Conservation (phyloP, 2,113 vertebrate species). For the Scatophagus argus region DNA sequence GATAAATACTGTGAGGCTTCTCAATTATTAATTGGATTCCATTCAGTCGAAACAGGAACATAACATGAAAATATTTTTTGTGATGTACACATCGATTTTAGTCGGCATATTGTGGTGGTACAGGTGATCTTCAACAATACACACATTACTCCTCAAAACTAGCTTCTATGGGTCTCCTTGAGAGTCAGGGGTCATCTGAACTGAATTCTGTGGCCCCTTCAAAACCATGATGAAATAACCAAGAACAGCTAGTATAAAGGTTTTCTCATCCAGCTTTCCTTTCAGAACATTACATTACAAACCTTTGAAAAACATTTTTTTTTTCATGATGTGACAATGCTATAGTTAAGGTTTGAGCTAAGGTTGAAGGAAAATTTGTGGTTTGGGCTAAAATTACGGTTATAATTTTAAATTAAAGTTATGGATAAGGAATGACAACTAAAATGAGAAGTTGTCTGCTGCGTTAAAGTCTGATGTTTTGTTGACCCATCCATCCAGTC, state of each 20-base stretch:
- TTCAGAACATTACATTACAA: too few species aligned
- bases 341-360: neutral
- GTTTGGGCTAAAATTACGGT: neutral
- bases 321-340: neutral
- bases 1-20: conserved; percentile 4
- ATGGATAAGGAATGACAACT: too few species aligned
- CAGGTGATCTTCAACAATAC: neutral
- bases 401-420: too few species aligned
- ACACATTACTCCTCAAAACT: neutral
- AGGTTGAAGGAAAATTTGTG: neutral
- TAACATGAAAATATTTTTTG: neutral
- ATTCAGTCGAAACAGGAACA: neutral
- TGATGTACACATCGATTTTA: neutral
- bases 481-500: neutral
- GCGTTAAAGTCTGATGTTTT: neutral
- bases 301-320: neutral
- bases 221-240: neutral
- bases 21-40: neutral
- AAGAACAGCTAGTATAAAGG: neutral
- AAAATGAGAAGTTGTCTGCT: neutral
- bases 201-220: neutral
- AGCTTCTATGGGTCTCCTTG: neutral
- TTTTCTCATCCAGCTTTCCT: too few species aligned
- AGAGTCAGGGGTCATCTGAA: neutral
- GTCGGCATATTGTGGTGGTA: neutral